Conservation (phyloP, 2,888 invertebrate species). For the Odontocolon sp. region DNA sequence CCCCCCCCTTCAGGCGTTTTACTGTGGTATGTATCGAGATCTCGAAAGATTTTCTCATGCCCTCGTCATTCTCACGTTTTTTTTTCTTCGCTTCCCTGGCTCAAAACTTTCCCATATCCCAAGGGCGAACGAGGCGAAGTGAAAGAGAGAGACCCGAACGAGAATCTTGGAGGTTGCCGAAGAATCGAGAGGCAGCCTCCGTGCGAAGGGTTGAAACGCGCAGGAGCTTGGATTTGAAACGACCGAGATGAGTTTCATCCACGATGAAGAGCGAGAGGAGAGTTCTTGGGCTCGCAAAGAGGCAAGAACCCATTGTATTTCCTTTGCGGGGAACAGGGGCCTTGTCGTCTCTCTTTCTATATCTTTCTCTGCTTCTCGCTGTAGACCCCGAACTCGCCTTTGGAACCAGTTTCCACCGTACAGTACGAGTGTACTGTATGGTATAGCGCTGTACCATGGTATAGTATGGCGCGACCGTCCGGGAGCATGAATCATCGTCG, state of each 20-base stretch:
- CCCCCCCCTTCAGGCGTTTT: not conserved
- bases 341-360: not conserved
- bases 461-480: constrained; percentile 20
- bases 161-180: constrained; percentile 12
- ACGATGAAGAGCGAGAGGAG: constrained; percentile 23
- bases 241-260: constrained; percentile 42
- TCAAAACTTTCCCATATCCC: constrained; percentile 56
- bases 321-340: constrained; percentile 35
- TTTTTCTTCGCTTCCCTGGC: constrained; percentile 8
- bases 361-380: constrained; percentile 1
- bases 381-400: constrained; percentile 40
- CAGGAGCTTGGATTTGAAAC: constrained; percentile 2
- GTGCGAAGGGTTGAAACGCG: constrained; percentile 45
- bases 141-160: not conserved
- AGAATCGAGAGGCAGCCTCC: constrained; percentile 15
- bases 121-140: not conserved
- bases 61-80: constrained; percentile 21
- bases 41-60: constrained; percentile 13
- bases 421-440: constrained; percentile 6
- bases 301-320: constrained; percentile 58
- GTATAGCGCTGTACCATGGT: constrained; percentile 5
- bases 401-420: constrained; percentile 55
- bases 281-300: constrained; percentile 38
- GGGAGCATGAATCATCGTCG: constrained; percentile 62
- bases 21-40: not conserved